phyloP scores from a whole-genome alignment of 2,113 vertebrate genomes.

The Rhea americana region DNA sequence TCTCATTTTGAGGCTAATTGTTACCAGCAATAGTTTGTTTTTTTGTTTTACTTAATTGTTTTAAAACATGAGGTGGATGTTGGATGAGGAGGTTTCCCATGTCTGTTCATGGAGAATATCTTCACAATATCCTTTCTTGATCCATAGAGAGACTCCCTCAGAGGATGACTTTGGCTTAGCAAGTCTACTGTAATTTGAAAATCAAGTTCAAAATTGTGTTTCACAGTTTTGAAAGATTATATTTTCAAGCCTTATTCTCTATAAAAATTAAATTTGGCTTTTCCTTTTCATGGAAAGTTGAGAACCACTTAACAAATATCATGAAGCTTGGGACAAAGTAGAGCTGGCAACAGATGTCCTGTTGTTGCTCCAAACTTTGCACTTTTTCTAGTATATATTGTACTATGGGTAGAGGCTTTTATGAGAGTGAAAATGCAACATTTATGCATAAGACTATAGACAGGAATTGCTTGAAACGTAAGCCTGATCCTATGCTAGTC shows the following conservation, averaged over 20 bases:
- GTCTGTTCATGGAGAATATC: neutral
- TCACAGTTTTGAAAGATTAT: neutral
- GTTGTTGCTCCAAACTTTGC: neutral
- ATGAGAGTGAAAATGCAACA: neutral
- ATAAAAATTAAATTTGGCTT: neutral
- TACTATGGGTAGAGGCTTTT: neutral
- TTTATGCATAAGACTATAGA: accelerated
- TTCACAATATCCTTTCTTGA: neutral
- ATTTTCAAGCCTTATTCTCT: neutral
- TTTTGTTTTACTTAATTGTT: neutral
- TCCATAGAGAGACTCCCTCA: accelerated
- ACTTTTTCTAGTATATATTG: neutral
- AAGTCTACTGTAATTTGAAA: neutral
- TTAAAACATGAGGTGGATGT: neutral
- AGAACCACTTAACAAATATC: neutral
- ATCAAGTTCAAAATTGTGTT: neutral
- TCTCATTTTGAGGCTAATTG: neutral
- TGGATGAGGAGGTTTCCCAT: neutral
- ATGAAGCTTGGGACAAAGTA: neutral
- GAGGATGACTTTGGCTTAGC: accelerated
- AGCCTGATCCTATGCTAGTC: neutral
- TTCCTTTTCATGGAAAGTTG: constrained; percentile 26
- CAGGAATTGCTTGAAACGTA: neutral
- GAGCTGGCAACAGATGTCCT: neutral
- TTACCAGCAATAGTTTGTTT: accelerated